phyloP scores from a whole-genome alignment of 2,113 vertebrate genomes.

The Eidolon helvum region DNA sequence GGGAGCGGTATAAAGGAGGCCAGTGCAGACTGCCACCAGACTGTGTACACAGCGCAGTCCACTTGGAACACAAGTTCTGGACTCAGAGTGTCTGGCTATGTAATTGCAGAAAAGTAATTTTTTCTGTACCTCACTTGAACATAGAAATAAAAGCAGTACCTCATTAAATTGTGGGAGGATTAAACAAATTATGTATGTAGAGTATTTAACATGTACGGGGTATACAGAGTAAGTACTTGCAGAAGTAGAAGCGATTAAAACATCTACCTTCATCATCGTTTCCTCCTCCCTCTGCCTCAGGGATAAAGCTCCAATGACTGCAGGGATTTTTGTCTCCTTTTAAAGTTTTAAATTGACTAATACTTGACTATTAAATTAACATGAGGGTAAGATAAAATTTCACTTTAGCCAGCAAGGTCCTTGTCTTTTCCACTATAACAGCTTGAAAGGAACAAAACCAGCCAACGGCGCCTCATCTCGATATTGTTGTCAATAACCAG shows the following conservation, averaged over 20 bases:
- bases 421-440: background rate
- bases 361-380: background rate
- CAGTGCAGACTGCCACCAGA: background rate
- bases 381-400: background rate
- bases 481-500: background rate
- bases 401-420: background rate
- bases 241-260: background rate
- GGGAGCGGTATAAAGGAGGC: background rate
- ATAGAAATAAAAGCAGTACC: background rate
- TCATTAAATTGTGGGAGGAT: background rate
- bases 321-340: background rate
- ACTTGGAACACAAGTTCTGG: background rate
- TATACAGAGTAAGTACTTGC: background rate
- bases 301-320: background rate
- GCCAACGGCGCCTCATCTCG: background rate
- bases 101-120: background rate
- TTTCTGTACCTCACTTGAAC: slow-evolving; percentile 19
- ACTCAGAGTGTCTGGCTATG: background rate
- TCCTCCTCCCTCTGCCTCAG: background rate
- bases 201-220: background rate
- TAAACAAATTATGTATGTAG: background rate
- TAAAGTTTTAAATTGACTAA: slow-evolving; percentile 35
- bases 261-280: background rate
- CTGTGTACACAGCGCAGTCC: background rate
- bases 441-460: background rate